These are phyloP conservation scores for Potamilus streckersoni DNA, from an alignment of 1,140 invertebrate species.

Conservation along the genomic window DNA sequence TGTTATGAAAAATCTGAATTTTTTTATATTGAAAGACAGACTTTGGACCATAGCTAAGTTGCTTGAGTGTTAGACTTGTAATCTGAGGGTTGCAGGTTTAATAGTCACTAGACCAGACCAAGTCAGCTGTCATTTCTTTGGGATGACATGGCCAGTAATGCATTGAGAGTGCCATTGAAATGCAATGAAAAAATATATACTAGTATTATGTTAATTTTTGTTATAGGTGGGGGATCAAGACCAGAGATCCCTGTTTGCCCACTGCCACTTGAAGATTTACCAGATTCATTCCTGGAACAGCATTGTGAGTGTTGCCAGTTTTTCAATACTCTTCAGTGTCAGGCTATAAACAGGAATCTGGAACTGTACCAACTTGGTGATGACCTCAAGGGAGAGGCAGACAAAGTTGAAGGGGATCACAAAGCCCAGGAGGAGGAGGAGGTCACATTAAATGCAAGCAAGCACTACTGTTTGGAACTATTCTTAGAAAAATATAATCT, in stretches of 20 bases:
- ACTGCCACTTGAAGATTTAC: slow-evolving; percentile 7
- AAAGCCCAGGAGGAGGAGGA: background rate
- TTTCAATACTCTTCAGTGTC: slow-evolving; percentile 24
- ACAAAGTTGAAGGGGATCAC: too few species aligned
- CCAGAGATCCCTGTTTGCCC: slow-evolving; percentile 11
- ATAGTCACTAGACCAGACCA: too few species aligned
- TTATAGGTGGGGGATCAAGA: slow-evolving; percentile 4
- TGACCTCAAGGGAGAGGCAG: background rate
- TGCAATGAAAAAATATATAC: too few species aligned
- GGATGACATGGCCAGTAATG: too few species aligned
- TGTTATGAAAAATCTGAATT: too few species aligned
- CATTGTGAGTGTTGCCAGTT: slow-evolving; percentile 10
- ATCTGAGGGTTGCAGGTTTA: too few species aligned
- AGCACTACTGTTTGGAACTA: slow-evolving; percentile 22
- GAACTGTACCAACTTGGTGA: slow-evolving; percentile 18
- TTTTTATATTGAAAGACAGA: too few species aligned
- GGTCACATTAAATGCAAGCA: slow-evolving; percentile 12
- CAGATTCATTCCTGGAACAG: slow-evolving; percentile 11
- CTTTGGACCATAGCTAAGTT: too few species aligned
- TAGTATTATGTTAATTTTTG: background rate
- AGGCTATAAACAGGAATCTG: slow-evolving; percentile 27
- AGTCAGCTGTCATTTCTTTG: too few species aligned
- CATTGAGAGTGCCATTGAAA: too few species aligned
- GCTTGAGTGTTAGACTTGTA: too few species aligned
- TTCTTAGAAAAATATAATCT: slow-evolving; percentile 22